Percentiles rank a stretch among this genome's conserved stretches.
Conservation (phyloP, 2,113 vertebrate genomes). For the Empidonax alnorum region DNA sequence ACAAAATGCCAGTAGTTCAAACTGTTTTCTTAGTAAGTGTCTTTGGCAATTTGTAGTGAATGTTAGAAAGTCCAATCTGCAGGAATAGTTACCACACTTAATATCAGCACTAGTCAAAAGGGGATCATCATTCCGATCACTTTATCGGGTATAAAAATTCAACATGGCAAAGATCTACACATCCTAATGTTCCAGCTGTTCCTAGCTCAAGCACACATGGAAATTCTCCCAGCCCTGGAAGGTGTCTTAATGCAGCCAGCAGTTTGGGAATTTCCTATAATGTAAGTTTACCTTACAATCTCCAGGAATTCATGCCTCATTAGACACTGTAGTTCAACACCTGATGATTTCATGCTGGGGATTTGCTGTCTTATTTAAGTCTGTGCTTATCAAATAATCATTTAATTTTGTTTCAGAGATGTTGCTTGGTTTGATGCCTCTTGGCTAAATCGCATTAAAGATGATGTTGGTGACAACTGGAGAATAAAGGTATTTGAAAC, state of each 20-base stretch:
- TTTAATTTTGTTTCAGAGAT: constrained; percentile 82
- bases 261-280: not conserved
- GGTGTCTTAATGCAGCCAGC: not conserved
- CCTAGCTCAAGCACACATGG: not conserved
- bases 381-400: not conserved
- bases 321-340: not conserved
- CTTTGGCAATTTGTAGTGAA: not conserved
- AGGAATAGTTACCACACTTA: not conserved
- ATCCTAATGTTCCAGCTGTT: not conserved
- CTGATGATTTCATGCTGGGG: not conserved
- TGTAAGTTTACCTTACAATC: not conserved
- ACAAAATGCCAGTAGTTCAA: not conserved
- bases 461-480: constrained; percentile 91
- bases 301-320: not conserved
- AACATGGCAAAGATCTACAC: not conserved
- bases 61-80: not conserved
- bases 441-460: constrained; percentile 93
- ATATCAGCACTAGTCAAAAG: not conserved
- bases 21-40: not conserved
- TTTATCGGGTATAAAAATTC: not conserved
- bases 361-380: not conserved
- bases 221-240: not conserved
- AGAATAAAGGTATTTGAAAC: constrained; percentile 90
- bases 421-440: constrained; percentile 87
- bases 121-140: not conserved